A percentile compares a stretch with the other conserved stretches of the same genome.
Evolutionary conservation across 2,888 invertebrate species (phyloP).

Genomic region (Germaria angustata): DNA sequence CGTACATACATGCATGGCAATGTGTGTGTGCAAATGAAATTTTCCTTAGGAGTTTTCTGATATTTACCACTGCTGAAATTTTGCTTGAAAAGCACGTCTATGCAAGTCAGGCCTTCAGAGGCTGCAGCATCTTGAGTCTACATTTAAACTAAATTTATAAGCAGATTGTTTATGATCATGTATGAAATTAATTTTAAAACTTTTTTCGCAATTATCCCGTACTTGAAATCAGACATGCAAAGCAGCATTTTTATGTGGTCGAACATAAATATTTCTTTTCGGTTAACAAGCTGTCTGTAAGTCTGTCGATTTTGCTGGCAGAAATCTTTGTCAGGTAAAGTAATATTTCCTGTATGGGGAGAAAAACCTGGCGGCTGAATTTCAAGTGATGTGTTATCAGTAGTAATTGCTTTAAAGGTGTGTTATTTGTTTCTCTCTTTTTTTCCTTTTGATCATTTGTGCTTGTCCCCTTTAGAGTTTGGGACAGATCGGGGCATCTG

Average conservation of each 20-base stretch:
- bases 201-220: not conserved
- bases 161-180: constrained; percentile 54
- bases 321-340: constrained; percentile 39
- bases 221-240: constrained; percentile 48
- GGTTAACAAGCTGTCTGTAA: constrained; percentile 30
- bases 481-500: constrained; percentile 18
- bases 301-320: not conserved
- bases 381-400: constrained; percentile 51
- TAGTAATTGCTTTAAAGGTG: constrained; percentile 51
- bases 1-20: too few species aligned
- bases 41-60: not conserved
- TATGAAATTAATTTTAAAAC: constrained; percentile 52
- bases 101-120: not conserved
- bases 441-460: not conserved
- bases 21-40: not conserved
- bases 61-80: not conserved
- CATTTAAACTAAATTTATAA: constrained; percentile 34
- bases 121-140: not conserved
- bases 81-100: too few species aligned
- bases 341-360: constrained; percentile 46
- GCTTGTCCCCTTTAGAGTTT: constrained; percentile 8
- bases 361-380: constrained; percentile 42
- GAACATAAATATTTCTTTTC: constrained; percentile 8
- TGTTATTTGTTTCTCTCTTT: constrained; percentile 42
- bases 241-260: constrained; percentile 1